phyloP scores from a whole-genome alignment of 2,888 invertebrate genomes.

The Dendrolimus houi region DNA sequence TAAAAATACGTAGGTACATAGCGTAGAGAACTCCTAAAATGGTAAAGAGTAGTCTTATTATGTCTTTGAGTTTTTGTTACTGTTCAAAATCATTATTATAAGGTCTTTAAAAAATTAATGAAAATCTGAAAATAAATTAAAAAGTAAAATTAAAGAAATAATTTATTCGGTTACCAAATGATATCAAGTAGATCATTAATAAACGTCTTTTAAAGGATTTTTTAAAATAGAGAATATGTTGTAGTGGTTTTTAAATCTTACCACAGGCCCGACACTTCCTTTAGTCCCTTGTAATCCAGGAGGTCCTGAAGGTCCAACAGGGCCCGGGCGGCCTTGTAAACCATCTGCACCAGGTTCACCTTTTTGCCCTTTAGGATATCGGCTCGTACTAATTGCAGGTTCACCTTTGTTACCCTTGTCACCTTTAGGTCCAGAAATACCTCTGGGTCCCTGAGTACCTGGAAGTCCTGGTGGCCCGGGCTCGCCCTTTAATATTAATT shows the following conservation, averaged over 20 bases:
- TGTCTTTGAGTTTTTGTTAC: too few species aligned
- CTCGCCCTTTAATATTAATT: constrained; percentile 74
- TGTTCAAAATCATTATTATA: too few species aligned
- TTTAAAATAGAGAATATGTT: too few species aligned
- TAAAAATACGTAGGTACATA: too few species aligned
- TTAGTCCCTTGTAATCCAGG: constrained; percentile 75
- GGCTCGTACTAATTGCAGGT: constrained; percentile 80
- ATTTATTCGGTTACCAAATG: too few species aligned
- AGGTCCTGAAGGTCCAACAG: constrained; percentile 79
- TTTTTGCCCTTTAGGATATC: constrained; percentile 86
- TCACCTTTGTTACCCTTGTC: constrained; percentile 88
- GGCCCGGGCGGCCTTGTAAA: constrained; percentile 79
- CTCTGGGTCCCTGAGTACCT: constrained; percentile 86
- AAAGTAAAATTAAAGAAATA: too few species aligned
- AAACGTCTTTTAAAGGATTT: too few species aligned
- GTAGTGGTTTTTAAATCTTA: constrained; percentile 28
- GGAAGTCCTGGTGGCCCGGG: constrained; percentile 82
- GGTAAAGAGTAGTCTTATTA: too few species aligned
- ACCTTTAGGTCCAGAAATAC: constrained; percentile 81
- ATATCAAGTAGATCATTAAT: too few species aligned
- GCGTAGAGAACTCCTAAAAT: too few species aligned
- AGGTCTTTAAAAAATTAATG: too few species aligned
- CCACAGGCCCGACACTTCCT: constrained; percentile 78
- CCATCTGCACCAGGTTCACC: constrained; percentile 90
- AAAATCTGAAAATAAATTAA: too few species aligned